A percentile compares a stretch with the other conserved stretches of the same genome.
phyloP scores from a whole-genome alignment of 2,888 invertebrate species.

The Platerodrilus igneus region DNA sequence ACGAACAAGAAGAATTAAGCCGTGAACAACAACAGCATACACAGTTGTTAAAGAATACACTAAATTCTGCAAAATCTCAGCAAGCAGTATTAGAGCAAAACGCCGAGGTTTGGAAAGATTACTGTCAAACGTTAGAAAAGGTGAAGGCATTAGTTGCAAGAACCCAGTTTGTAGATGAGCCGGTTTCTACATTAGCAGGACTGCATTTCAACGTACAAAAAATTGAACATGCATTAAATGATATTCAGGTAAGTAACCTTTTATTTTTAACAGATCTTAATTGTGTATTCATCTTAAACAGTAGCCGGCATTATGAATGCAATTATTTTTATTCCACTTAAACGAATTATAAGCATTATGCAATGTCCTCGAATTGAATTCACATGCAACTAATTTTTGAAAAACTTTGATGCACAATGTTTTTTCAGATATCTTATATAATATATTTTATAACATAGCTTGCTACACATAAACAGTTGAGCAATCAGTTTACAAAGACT shows the following conservation, averaged over 20 bases:
- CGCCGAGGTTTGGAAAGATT: constrained; percentile 80
- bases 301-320: no score
- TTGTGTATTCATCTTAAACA: no score
- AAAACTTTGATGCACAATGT: no score
- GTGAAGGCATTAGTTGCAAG: constrained; percentile 71
- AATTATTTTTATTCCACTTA: not conserved
- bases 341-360: no score
- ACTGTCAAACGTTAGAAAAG: constrained; percentile 71
- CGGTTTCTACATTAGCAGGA: constrained; percentile 72
- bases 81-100: constrained; percentile 77
- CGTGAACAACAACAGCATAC: constrained; percentile 77
- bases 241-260: constrained; percentile 61
- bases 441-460: no score
- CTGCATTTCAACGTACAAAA: constrained; percentile 81
- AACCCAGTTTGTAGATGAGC: constrained; percentile 73
- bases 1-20: constrained; percentile 79
- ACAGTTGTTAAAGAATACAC: constrained; percentile 73
- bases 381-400: no score
- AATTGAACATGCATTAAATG: constrained; percentile 69
- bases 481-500: no score
- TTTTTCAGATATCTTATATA: no score
- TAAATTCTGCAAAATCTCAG: constrained; percentile 78
- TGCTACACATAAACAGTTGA: no score
- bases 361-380: no score
- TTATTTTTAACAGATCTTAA: no score